phyloP scores from a whole-genome alignment of 1,140 invertebrate species.

The Scaptomyza pallida region DNA sequence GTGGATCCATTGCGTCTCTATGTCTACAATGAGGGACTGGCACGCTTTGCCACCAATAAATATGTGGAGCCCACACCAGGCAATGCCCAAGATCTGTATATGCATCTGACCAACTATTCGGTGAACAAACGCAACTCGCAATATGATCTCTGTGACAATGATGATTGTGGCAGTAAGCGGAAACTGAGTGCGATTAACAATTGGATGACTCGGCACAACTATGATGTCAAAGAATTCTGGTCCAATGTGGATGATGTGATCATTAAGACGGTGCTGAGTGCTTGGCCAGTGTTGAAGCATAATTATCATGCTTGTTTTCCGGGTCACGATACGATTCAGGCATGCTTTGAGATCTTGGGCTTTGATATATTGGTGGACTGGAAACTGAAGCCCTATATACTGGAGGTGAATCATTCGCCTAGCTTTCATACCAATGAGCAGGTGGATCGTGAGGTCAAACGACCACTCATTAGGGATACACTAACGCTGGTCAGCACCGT shows the following conservation, averaged over 20 bases:
- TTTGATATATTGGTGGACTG: conserved; percentile 94
- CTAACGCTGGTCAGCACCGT: conserved; percentile 93
- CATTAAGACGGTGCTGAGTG: conserved; percentile 94
- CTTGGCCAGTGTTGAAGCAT: conserved; percentile 93
- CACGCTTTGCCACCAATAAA: conserved; percentile 93
- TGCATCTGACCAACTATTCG: conserved; percentile 99
- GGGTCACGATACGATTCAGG: conserved; percentile 91
- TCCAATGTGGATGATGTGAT: conserved; percentile 94
- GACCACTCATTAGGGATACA: conserved; percentile 91
- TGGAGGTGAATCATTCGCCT: conserved; percentile 96
- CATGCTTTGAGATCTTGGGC: conserved; percentile 95
- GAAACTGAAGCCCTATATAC: conserved; percentile 92
- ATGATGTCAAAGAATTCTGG: conserved; percentile 91
- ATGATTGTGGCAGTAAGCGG: conserved; percentile 93
- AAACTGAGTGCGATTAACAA: conserved; percentile 92
- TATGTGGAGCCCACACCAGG: conserved; percentile 91
- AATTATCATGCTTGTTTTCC: conserved; percentile 95
- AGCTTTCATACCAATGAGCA: conserved; percentile 94
- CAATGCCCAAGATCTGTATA: conserved; percentile 94
- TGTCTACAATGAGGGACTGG: conserved; percentile 97
- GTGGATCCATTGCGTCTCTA: conserved; percentile 97
- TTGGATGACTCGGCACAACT: conserved; percentile 88
- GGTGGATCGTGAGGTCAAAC: conserved; percentile 93
- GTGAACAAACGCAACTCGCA: conserved; percentile 95
- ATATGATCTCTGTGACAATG: conserved; percentile 86